Percentiles rank a stretch among this genome's conserved stretches.
Conservation (phyloP, 2,888 invertebrate species). For the Nephrotoma appendiculata region DNA sequence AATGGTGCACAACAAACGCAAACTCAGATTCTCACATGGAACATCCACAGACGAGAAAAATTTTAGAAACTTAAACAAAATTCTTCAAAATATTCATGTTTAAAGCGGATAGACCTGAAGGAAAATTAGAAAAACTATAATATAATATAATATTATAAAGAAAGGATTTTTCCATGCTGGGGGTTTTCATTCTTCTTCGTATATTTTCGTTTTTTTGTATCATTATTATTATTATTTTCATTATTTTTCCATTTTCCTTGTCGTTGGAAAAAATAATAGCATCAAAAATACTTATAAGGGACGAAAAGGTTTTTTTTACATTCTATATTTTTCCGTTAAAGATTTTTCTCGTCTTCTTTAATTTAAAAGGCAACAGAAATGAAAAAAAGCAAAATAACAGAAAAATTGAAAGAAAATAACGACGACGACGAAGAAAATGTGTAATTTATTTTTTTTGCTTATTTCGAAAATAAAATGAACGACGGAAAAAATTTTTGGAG, state of each 20-base stretch:
- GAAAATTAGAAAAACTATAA: background rate
- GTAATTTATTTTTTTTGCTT: background rate
- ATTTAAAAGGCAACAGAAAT: background rate
- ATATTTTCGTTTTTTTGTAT: background rate
- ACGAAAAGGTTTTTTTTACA: background rate
- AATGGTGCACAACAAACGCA: background rate
- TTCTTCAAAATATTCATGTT: background rate
- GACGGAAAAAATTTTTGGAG: background rate
- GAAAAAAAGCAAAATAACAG: background rate
- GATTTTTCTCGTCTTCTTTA: background rate
- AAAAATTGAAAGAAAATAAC: background rate
- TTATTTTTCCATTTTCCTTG: background rate
- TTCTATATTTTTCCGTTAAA: background rate
- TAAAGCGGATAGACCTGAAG: background rate
- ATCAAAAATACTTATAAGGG: background rate
- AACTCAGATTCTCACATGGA: background rate
- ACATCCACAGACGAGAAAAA: background rate
- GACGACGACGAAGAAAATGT: background rate
- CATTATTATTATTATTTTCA: background rate
- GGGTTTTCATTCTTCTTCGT: background rate
- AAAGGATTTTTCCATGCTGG: background rate
- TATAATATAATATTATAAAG: background rate
- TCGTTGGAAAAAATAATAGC: background rate
- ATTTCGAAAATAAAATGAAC: background rate
- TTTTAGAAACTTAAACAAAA: background rate